These are phyloP conservation scores for Pseudonaja textilis DNA, from an alignment of 2,113 vertebrate species.

Conservation along the genomic window DNA sequence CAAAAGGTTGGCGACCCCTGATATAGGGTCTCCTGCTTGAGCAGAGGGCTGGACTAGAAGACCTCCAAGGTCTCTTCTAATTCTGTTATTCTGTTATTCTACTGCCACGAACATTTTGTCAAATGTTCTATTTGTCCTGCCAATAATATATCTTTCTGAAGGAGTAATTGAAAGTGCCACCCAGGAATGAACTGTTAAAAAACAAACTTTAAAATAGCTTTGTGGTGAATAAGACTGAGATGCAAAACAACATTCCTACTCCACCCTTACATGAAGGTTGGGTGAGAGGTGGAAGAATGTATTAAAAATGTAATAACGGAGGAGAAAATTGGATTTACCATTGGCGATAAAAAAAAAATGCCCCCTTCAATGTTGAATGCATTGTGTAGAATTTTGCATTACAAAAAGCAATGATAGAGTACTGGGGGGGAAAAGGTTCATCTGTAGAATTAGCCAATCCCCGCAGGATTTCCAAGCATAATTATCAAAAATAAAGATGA, in stretches of 20 bases:
- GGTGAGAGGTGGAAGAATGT: neutral
- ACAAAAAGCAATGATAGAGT: neutral
- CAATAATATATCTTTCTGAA: neutral
- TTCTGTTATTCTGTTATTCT: neutral
- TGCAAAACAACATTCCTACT: constrained; percentile 22
- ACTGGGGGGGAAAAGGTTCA: neutral
- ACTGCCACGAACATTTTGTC: constrained; percentile 17
- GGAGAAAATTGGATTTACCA: constrained; percentile 24
- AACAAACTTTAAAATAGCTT: constrained; percentile 15
- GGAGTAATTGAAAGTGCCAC: constrained; percentile 44
- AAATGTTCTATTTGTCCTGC: neutral
- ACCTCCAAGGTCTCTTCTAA: too few species aligned
- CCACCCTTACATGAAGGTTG: neutral
- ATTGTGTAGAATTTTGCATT: constrained; percentile 8
- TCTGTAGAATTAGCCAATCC: neutral
- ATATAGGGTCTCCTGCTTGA: too few species aligned
- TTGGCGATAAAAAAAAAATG: constrained; percentile 32
- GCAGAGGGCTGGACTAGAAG: too few species aligned
- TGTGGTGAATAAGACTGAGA: constrained; percentile 23
- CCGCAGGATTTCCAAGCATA: neutral
- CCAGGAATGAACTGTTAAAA: constrained; percentile 23
- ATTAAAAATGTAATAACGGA: constrained; percentile 41
- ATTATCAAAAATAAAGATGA: neutral
- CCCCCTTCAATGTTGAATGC: constrained; percentile 12
- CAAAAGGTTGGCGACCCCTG: too few species aligned